Percentiles rank a stretch among this genome's conserved stretches.
phyloP scores from a whole-genome alignment of 2,797 vertebrate genomes.

The Phyllotis vaccarum region DNA sequence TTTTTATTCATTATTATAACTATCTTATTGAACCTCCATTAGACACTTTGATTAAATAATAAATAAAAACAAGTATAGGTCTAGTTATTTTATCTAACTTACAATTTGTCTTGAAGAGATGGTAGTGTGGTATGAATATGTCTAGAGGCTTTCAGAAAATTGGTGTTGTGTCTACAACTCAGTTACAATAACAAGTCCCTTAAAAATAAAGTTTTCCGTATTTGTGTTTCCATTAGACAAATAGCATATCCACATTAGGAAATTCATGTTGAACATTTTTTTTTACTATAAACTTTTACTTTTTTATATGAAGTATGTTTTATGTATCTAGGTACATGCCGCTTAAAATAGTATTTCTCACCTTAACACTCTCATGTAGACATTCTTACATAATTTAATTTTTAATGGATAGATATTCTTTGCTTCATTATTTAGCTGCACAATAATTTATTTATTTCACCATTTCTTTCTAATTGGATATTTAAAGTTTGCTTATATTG shows the following conservation, averaged over 20 bases:
- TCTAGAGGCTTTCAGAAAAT: background rate
- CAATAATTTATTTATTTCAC: conserved; percentile 49
- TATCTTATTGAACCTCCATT: background rate
- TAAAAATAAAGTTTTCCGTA: background rate
- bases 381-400: conserved; percentile 53
- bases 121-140: background rate
- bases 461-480: background rate
- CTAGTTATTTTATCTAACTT: background rate
- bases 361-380: background rate
- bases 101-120: background rate
- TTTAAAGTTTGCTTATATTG: conserved; percentile 39
- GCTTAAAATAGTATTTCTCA: background rate
- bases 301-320: background rate
- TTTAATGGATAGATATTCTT: conserved; percentile 45
- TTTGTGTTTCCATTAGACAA: background rate
- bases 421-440: background rate
- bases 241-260: background rate
- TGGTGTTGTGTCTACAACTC: background rate
- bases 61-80: background rate
- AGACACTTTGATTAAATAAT: background rate
- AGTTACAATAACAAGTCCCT: background rate
- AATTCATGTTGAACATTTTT: conserved; percentile 14
- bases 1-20: background rate
- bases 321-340: background rate
- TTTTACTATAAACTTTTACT: background rate